Percentiles rank a stretch among this genome's conserved stretches.
These are phyloP conservation scores for Sparus aurata DNA, from an alignment of 2,797 vertebrate genomes.

Conservation along the genomic window DNA sequence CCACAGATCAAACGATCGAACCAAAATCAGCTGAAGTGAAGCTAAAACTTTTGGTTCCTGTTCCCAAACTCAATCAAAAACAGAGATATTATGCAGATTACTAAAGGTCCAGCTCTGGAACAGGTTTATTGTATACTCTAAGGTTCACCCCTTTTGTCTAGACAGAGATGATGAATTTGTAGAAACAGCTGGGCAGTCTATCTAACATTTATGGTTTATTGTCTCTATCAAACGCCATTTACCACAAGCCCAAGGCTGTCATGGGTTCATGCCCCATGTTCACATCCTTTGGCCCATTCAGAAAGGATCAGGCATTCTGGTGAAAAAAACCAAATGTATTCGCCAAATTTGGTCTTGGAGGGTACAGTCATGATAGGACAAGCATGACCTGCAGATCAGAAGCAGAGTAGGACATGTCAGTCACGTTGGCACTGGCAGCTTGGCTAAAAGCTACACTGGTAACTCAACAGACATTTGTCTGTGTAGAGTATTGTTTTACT, in stretches of 20 bases:
- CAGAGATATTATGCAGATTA: neutral
- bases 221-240: neutral
- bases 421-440: no score
- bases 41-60: neutral
- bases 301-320: no score
- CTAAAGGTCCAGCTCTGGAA: neutral
- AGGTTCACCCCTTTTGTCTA: slow-evolving; percentile 5
- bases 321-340: no score
- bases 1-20: neutral
- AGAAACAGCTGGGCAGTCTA: neutral
- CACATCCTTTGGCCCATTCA: neutral
- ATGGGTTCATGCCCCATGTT: neutral
- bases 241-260: neutral
- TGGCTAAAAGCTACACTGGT: no score
- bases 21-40: neutral
- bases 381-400: no score
- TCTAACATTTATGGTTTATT: neutral
- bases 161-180: neutral
- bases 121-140: neutral
- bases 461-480: no score
- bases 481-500: no score
- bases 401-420: no score
- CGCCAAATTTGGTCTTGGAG: no score
- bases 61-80: neutral
- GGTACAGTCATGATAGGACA: no score